Base-by-base conservation (phyloP, 2,797 vertebrate species). In the Pitangus sulphuratus region DNA sequence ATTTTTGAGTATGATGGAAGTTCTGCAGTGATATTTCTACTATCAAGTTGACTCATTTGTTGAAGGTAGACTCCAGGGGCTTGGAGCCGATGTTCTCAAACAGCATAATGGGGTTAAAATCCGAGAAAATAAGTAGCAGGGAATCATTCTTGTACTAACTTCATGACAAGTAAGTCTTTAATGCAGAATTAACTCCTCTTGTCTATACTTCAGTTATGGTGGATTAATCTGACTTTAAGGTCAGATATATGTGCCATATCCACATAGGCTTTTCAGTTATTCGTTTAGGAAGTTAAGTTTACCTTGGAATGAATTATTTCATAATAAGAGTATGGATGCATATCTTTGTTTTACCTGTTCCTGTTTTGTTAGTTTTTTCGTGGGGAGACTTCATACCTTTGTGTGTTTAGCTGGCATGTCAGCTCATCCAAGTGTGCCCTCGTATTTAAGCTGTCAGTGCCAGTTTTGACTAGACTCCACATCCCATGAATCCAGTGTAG, bases 401-500 rank as follows among this genome's bases (percentile, higher is more conserved):
- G 25, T 26, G 11, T 1, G 0, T 65, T 48, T 22, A 69, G 25
- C 20, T 68, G 42, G 5, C 4, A 1, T 12, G 19, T 79, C 18
- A 22, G 31, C 35, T 91, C 30, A 71, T 65, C 35, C 3, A 6
- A 15, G 17, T 3, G 9, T 61, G 33, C 44, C 71, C 44, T 68
- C 0, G 2, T 60, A 11, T 30, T 72, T 72, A 8, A 17, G 17
- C n/a, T 76, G n/a, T 18, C 35, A 60, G 1, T 48, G 31, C 5
- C 8, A n/a, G 22, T 51, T 88, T 69, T 33, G 64, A 31, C 22
- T 44, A 10, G 44, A 35, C 2, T 62, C 19, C 28, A 5, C 22
- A 25, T 70, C 44, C 70, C 22, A 9, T 4, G 16, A 35, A n/a
- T 68, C 20, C 22, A 26, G 0, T 0, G 0, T 7, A 57, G n/a